Conservation (phyloP, 2,888 invertebrate genomes). For the Beris morrisii region DNA sequence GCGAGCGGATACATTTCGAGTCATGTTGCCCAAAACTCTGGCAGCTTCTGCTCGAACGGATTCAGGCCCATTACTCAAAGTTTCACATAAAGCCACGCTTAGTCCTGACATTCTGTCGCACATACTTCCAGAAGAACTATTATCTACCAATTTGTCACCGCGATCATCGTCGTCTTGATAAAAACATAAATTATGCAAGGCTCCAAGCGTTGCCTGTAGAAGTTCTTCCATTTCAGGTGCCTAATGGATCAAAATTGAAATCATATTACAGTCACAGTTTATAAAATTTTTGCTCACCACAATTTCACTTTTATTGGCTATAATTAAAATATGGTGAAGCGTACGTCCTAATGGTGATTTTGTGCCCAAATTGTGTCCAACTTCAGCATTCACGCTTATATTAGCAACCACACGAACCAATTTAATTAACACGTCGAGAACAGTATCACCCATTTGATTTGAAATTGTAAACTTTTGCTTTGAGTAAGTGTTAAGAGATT, state of each 20-base stretch:
- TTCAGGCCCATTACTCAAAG: constrained; percentile 46
- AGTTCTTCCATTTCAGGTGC: constrained; percentile 68
- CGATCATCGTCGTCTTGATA: constrained; percentile 60
- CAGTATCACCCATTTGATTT: constrained; percentile 52
- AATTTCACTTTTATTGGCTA: constrained; percentile 40
- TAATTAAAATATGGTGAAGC: constrained; percentile 48
- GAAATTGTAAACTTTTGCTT: constrained; percentile 57
- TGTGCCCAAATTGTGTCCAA: constrained; percentile 67
- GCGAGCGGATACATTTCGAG: constrained; percentile 67
- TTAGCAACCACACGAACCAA: constrained; percentile 79
- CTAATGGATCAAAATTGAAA: constrained; percentile 36
- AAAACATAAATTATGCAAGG: constrained; percentile 83
- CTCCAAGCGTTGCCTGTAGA: constrained; percentile 75
- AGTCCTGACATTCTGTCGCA: constrained; percentile 49
- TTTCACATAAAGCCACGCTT: constrained; percentile 46
- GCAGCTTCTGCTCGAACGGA: constrained; percentile 67
- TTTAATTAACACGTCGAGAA: constrained; percentile 56
- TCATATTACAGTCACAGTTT: neutral
- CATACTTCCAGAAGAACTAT: constrained; percentile 45
- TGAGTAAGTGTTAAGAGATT: constrained; percentile 59
- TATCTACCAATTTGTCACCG: neutral
- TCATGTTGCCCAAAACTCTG: constrained; percentile 81
- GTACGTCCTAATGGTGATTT: constrained; percentile 56
- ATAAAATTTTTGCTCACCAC: constrained; percentile 39
- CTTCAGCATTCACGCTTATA: constrained; percentile 75